Conservation (phyloP, 2,888 invertebrate species). For the Eledone cirrhosa region DNA sequence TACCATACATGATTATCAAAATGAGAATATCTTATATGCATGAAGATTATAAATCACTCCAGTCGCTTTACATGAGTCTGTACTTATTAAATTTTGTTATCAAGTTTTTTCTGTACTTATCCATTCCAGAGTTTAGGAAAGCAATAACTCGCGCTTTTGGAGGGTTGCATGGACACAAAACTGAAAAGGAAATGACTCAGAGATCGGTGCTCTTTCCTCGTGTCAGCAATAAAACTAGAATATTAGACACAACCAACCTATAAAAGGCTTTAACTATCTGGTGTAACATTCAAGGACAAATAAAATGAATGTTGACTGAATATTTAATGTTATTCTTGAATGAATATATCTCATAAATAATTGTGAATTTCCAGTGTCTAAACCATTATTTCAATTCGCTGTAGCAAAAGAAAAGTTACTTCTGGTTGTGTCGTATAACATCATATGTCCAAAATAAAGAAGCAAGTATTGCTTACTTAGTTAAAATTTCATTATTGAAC, state of each 20-base stretch:
- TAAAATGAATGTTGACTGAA: too few relatives aligned
- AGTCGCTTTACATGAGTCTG: neutral
- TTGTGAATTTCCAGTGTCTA: too few relatives aligned
- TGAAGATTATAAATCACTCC: neutral
- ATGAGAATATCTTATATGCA: neutral
- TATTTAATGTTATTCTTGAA: too few relatives aligned
- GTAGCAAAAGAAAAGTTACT: too few relatives aligned
- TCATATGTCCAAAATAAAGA: too few relatives aligned
- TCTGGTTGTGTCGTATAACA: too few relatives aligned
- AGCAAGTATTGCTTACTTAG: too few relatives aligned
- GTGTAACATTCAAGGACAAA: too few relatives aligned
- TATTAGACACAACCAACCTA: constrained; percentile 1
- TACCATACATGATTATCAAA: constrained; percentile 13
- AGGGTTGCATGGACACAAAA: neutral
- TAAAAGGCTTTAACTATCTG: neutral
- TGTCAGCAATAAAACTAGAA: constrained; percentile 7
- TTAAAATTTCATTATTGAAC: too few relatives aligned
- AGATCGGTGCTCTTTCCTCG: neutral
- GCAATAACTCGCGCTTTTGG: neutral
- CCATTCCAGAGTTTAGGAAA: neutral
- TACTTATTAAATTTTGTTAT: constrained; percentile 13
- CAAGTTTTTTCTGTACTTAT: constrained; percentile 22
- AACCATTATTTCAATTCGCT: too few relatives aligned
- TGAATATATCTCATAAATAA: too few relatives aligned
- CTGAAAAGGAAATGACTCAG: constrained; percentile 3